phyloP scores from a whole-genome alignment of 2,113 vertebrate species.

The Clarias batrachus region DNA sequence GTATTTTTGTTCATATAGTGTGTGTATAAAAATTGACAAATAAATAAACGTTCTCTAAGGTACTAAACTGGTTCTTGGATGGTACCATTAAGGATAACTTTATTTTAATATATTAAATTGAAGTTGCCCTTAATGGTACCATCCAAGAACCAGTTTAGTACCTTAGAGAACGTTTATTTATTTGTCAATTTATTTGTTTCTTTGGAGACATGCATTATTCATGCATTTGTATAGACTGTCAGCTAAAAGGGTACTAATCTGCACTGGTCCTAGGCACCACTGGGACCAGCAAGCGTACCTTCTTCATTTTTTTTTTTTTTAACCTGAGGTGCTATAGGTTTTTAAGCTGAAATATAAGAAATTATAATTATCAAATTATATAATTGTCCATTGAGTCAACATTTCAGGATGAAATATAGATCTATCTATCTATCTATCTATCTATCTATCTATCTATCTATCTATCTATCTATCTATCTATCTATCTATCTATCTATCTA shows the following conservation, averaged over 20 bases:
- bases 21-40: no score
- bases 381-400: background rate
- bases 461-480: background rate
- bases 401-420: background rate
- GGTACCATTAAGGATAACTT: no score
- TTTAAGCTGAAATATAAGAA: background rate
- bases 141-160: background rate
- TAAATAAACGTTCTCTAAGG: no score
- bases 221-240: background rate
- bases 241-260: background rate
- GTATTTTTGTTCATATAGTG: no score
- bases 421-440: background rate
- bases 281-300: background rate
- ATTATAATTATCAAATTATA: background rate
- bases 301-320: background rate
- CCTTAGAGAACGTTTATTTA: no score
- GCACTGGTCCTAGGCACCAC: background rate
- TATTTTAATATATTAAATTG: no score
- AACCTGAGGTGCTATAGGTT: background rate
- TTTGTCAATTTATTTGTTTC: background rate
- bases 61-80: no score
- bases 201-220: background rate
- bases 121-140: background rate
- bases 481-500: background rate
- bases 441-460: conserved; percentile 1